Base-by-base conservation (phyloP, 1,140 invertebrate species). In the Lordiphosa mommai region DNA sequence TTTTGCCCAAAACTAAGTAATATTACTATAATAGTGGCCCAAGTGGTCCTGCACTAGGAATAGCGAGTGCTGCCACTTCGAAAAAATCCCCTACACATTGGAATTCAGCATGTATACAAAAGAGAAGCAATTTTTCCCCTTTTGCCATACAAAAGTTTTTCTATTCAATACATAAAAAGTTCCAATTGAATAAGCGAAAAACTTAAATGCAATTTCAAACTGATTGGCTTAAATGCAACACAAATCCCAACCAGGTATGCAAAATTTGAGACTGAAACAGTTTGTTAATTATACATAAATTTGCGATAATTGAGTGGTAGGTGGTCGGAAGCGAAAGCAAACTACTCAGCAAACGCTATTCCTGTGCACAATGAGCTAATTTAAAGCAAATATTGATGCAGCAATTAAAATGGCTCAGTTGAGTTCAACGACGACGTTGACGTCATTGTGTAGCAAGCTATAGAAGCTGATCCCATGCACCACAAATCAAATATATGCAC, bases 361-460 rank as follows among this genome's bases (percentile, higher is more conserved):
- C 14, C 38, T 38, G 56, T 53, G 59, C 55, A 72, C 77, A 68
- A 82, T 82, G 77, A 68, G 77, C 76, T 84, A 82, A 82, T 82
- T 82, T 84, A 67, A 71, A 68, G 60, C 77, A 68, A 82, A 82
- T 82, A 82, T 82, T 82, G 76, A 84, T 84, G 77, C 77, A 82
- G 76, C 76, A 82, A 82, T 82, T 82, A 82, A 76, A 82, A 76
- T 61, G 71, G 61, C 76, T 82, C 71, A 82, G 77, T 68, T 74
- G 66, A 71, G 57, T 53, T 67, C 36, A 57, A 41, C 53, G 53
- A 8, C 43, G 52, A 13, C 40, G 33, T 38, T 37, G 52, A 40
- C 63, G 47, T 17, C 34, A 1, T 53, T 12, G 49, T 46, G 32
- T 23, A 38, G 49, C 49, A 32, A 55, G 46, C 50, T 51, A 40